These are phyloP conservation scores for Lepus oiostolus DNA, from an alignment of 2,797 vertebrate genomes.

Conservation along the genomic window DNA sequence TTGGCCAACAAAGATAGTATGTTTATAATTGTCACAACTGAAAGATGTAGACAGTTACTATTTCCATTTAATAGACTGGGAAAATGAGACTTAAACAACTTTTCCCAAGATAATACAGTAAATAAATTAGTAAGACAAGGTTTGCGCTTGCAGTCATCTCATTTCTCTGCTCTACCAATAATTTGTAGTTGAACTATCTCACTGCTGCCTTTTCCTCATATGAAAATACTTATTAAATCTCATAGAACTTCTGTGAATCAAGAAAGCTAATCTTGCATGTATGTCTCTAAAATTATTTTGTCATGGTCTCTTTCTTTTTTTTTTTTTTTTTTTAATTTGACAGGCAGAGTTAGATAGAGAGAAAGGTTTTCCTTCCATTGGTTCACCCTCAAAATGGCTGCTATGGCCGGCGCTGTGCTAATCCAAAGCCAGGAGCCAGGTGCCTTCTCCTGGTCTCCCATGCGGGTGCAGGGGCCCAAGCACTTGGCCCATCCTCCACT, in stretches of 20 bases:
- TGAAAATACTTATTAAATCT: neutral
- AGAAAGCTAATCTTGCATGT: slow-evolving; percentile 14
- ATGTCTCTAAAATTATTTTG: neutral
- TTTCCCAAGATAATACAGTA: neutral
- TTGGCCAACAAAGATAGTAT: neutral
- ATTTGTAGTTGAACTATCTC: neutral
- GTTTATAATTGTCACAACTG: neutral
- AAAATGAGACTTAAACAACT: slow-evolving; percentile 14
- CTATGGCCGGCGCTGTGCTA: too few species aligned
- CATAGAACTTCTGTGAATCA: neutral
- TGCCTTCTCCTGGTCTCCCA: too few species aligned
- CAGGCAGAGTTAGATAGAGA: too few species aligned
- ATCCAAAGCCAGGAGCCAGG: too few species aligned
- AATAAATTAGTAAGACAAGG: neutral
- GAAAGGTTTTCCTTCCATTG: too few species aligned
- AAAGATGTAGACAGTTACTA: neutral
- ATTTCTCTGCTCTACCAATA: neutral
- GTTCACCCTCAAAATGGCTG: too few species aligned
- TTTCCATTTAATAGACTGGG: neutral
- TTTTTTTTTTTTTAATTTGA: too few species aligned
- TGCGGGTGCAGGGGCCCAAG: too few species aligned
- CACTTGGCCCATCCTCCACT: too few species aligned
- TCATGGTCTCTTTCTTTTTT: neutral
- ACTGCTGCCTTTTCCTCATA: neutral
- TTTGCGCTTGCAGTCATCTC: neutral